Conservation (phyloP, 2,888 invertebrate genomes). For the Ceriagrion tenellum region DNA sequence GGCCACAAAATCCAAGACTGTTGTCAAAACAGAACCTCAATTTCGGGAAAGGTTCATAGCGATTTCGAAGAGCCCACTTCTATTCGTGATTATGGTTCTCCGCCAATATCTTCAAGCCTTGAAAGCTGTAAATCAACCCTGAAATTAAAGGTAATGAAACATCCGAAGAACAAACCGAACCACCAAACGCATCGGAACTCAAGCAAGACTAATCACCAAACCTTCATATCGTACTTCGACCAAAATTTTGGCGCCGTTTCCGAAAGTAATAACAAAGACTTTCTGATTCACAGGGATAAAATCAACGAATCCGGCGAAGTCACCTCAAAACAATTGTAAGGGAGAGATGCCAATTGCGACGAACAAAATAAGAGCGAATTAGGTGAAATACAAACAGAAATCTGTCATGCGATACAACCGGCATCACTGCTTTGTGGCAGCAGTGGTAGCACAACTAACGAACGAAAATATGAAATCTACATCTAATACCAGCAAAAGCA, state of each 20-base stretch:
- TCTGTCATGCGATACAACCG: conserved; percentile 10
- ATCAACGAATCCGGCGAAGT: background rate
- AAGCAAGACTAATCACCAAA: background rate
- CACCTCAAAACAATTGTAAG: background rate
- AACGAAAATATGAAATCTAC: background rate
- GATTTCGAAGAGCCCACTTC: background rate
- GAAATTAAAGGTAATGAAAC: background rate
- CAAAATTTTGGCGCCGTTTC: conserved; percentile 14
- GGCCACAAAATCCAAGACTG: background rate
- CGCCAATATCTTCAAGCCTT: too few relatives aligned
- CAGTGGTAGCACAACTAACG: background rate
- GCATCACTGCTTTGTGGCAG: background rate
- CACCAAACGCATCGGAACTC: too few relatives aligned
- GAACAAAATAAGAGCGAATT: background rate
- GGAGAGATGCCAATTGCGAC: background rate
- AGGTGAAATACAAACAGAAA: background rate
- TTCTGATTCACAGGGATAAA: background rate
- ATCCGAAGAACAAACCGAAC: background rate
- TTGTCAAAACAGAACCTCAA: background rate
- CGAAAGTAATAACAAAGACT: background rate
- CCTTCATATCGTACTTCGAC: background rate
- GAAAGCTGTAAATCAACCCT: background rate
- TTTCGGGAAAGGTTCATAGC: background rate
- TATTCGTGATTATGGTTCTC: background rate
- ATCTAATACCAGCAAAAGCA: background rate